Base-by-base conservation (phyloP, 92 coral and sea anemone species). In the Porites evermanni region DNA sequence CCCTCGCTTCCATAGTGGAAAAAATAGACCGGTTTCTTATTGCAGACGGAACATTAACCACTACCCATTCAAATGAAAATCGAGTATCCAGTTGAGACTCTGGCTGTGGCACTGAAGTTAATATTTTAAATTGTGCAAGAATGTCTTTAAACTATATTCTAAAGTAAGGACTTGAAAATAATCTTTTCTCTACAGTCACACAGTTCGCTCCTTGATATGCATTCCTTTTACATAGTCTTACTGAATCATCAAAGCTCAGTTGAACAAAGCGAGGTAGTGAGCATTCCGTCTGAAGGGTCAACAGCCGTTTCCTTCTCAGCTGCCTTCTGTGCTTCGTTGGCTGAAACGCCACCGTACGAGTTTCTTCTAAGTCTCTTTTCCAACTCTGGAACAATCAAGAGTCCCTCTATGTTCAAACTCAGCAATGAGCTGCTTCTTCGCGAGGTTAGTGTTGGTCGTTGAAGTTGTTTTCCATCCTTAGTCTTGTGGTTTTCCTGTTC, bases 201-300 rank as follows among this genome's bases (percentile, higher is more conserved):
- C 44, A 2, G 60, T 13, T 10, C 12, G 47, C 2, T 38, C 47
- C 47, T 38, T 38, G 47, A 38, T 38, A 5, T 38, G 5, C 47
- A 38, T 38, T 38, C 5, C 47, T 38, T 38, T 38, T 38, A 38
- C 47, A 38, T 38, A 14, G 12, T 9, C 12, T 19, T 67, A 67
- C 23, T 14, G 10, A 24, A 24, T 12, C 72, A n/a, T 44, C 47
- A 85, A 52, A 85, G 83, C 23, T 85, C 88, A 3, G 88, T 85
- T 38, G 88, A 66, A 67, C 88, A 85, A 16, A 85, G 53, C 69
- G 88, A 85, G n/a, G 88, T 85, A 5, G 88, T 85, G 14, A 85
- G 83, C 88, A 77, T 78, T 29, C 88, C 88, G 54, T 85, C 88
- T 1, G 75, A 75, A 1, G 83, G 88, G 53, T 83, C 87, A 23